Evolutionary conservation across 2,888 invertebrate genomes (phyloP).

Genomic region (Leptopterna dolabrata): DNA sequence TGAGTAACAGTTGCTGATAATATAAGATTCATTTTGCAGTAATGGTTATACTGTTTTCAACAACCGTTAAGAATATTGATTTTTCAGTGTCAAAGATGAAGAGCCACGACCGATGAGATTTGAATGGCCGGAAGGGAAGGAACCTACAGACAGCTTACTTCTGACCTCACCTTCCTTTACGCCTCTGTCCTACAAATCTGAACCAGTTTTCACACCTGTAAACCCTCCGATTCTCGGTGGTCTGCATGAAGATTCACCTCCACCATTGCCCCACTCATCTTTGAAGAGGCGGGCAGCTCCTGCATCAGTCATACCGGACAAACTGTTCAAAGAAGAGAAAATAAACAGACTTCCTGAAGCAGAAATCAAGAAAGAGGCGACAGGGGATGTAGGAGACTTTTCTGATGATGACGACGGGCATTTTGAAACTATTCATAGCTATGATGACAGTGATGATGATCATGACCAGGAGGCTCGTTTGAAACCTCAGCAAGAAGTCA

Average conservation of each 20-base stretch:
- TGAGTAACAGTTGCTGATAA: conserved; percentile 40
- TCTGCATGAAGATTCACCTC: background rate
- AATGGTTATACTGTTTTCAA: too few species aligned
- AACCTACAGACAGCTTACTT: conserved; percentile 57
- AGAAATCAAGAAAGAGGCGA: background rate
- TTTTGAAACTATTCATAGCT: conserved; percentile 66
- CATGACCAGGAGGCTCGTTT: background rate
- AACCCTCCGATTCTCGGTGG: background rate
- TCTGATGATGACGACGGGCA: conserved; percentile 66
- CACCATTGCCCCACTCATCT: conserved; percentile 27
- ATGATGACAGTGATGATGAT: conserved; percentile 67
- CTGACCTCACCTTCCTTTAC: conserved; percentile 64
- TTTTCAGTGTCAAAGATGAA: conserved; percentile 55
- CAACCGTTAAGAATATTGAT: background rate
- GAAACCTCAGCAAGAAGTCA: background rate
- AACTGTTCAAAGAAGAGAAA: conserved; percentile 23
- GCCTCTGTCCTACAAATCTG: conserved; percentile 57
- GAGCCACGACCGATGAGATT: conserved; percentile 72
- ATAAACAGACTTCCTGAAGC: background rate
- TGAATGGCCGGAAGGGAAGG: conserved; percentile 76
- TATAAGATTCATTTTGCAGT: too few species aligned
- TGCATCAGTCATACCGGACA: background rate
- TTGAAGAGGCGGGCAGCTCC: conserved; percentile 34
- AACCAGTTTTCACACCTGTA: conserved; percentile 50
- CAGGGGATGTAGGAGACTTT: conserved; percentile 62